Conservation (phyloP, 2,113 vertebrate species). For the Muscicapa adusta region DNA sequence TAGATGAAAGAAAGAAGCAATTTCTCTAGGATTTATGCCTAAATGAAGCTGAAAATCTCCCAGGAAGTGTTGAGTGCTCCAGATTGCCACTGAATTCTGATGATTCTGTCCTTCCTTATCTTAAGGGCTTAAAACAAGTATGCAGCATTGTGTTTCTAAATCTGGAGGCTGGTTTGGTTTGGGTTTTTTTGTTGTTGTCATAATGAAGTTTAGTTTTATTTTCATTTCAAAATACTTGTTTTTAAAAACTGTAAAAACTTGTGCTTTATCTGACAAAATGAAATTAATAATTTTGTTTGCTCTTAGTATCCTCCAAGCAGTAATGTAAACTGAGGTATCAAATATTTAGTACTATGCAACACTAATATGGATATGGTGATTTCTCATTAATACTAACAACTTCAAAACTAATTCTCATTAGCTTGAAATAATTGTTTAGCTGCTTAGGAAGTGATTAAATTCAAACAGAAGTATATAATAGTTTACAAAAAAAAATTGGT, state of each 20-base stretch:
- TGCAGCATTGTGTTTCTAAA: not conserved
- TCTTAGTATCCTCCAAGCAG: slow-evolving; percentile 21
- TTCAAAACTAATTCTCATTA: slow-evolving; percentile 69
- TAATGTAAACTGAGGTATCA: slow-evolving; percentile 55
- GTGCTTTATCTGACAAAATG: slow-evolving; percentile 56
- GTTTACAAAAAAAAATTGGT: slow-evolving; percentile 48
- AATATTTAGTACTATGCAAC: slow-evolving; percentile 63
- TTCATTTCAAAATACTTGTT: slow-evolving; percentile 34
- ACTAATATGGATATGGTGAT: slow-evolving; percentile 60
- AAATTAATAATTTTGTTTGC: slow-evolving; percentile 53
- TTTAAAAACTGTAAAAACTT: not conserved
- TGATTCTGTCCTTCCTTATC: not conserved
- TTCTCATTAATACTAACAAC: slow-evolving; percentile 69
- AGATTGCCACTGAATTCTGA: not conserved
- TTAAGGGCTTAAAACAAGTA: not conserved
- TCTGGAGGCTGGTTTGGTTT: not conserved
- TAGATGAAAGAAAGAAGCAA: not conserved
- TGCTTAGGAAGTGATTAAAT: slow-evolving; percentile 70
- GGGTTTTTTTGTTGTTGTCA: not conserved
- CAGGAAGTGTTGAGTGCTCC: not conserved
- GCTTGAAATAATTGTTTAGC: slow-evolving; percentile 72
- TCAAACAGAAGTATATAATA: slow-evolving; percentile 55
- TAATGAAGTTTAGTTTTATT: slow-evolving; percentile 18
- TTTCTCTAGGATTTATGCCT: not conserved
- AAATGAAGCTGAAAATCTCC: not conserved